Percentiles rank a stretch among this genome's conserved stretches.
Conservation (phyloP, 2,113 vertebrate species). For the Cyanoramphus novaezelandiae region DNA sequence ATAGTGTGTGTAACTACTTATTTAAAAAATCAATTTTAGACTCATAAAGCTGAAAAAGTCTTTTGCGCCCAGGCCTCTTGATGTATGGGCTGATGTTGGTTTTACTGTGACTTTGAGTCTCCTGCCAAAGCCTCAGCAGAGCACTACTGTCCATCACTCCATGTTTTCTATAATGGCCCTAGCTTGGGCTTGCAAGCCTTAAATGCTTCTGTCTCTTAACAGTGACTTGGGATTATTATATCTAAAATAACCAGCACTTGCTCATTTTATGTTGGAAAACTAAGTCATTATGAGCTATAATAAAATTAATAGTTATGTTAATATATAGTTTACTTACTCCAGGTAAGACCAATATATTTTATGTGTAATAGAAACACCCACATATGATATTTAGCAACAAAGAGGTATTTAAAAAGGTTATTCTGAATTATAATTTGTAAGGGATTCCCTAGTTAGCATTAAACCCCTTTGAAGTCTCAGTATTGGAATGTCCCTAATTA, state of each 20-base stretch:
- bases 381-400: neutral
- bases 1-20: too few relatives aligned
- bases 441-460: neutral
- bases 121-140: neutral
- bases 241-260: neutral
- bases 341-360: neutral
- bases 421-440: neutral
- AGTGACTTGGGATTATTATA: neutral
- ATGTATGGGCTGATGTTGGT: neutral
- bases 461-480: neutral
- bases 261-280: neutral
- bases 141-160: neutral
- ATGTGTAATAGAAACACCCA: neutral
- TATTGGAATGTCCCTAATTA: neutral
- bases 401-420: neutral
- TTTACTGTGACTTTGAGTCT: neutral
- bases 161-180: neutral
- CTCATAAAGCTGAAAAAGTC: neutral
- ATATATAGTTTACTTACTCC: neutral
- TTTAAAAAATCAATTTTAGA: neutral
- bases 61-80: neutral
- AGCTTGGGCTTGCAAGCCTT: neutral
- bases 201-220: neutral
- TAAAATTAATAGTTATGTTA: neutral
- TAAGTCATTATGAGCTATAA: neutral